Base-by-base conservation (phyloP, 2,888 invertebrate species). In the Ochropleura plecta region DNA sequence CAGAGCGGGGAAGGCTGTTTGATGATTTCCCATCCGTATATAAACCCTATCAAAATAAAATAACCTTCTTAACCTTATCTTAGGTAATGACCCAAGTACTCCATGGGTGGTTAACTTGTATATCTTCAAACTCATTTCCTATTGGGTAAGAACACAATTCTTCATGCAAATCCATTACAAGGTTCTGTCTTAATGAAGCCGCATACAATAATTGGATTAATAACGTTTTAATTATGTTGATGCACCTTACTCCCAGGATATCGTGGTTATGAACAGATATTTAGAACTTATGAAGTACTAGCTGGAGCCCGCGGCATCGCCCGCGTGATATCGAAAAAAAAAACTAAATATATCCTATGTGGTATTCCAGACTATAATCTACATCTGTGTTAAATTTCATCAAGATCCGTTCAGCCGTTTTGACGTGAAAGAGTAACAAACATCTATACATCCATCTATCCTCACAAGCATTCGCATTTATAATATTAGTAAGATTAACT, bases 161-260 rank as follows among this genome's bases (percentile, higher is more conserved):
- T 68, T 84, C 82, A 84, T 70, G 85, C 82, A 84, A 70, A 84
- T 63, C 82, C 72, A 84, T 81, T 84, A 84, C 82, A 82, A 84
- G 85, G 82, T 67, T 40, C 53, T 12, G 51, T 81, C 40, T 57
- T 57, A 67, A 76, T 62, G 62, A 64, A 70, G 51, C 51, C 20
- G 1, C n/a, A 10, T n/a, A 57, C 4, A 48, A 16, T 44, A n/a
- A 72, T 79, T 63, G 48, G 10, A 10, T 49, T 55, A 48, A 62
- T 68, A 70, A 62, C 46, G 59, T 64, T 42, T 60, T 63, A 77
- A 67, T 64, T 79, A 10, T 30, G 9, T 3, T 46, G 10, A 40
- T 10, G 16, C 55, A 30, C 30, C 5, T 48, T 16, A 16, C 4
- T 42, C 12, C 7, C 10, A 40, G 30, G 12, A 18, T 59, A 4